Evolutionary conservation across 1,140 invertebrate species (phyloP).

Genomic region (Drosophila simulans): DNA sequence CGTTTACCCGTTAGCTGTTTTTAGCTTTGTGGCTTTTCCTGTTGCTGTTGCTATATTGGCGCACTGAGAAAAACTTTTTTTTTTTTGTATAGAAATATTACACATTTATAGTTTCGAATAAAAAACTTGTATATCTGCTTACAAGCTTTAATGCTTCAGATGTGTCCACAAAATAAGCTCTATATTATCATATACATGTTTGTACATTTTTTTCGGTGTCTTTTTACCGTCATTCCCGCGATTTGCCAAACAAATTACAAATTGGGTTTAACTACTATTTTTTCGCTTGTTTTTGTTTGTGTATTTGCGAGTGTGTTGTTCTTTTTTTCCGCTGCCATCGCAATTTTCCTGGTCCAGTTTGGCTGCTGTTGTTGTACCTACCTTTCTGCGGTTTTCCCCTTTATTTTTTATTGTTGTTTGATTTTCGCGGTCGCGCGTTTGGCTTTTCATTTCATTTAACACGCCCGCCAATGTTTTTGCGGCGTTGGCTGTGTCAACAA

Average conservation of each 20-base stretch:
- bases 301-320: slow-evolving; percentile 13
- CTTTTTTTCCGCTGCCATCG: slow-evolving; percentile 52
- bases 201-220: background rate
- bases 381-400: slow-evolving; percentile 44
- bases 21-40: slow-evolving; percentile 42
- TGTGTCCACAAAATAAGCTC: no score
- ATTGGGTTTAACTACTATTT: slow-evolving; percentile 77
- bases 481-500: slow-evolving; percentile 71
- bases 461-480: slow-evolving; percentile 73
- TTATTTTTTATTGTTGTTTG: slow-evolving; percentile 83
- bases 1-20: slow-evolving; percentile 39
- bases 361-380: slow-evolving; percentile 20
- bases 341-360: slow-evolving; percentile 48
- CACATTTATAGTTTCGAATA: background rate
- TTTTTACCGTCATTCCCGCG: slow-evolving; percentile 44
- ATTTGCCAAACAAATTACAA: slow-evolving; percentile 80
- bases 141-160: no score
- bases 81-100: background rate
- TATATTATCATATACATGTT: no score
- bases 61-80: slow-evolving; percentile 3
- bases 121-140: background rate
- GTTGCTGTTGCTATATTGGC: slow-evolving; percentile 31
- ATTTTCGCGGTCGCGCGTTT: slow-evolving; percentile 79
- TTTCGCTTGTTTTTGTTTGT: slow-evolving; percentile 19
- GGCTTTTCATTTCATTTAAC: slow-evolving; percentile 81